Percentiles rank a stretch among this genome's conserved stretches.
Conservation (phyloP, 2,113 vertebrate species). For the Daubentonia madagascariensis region DNA sequence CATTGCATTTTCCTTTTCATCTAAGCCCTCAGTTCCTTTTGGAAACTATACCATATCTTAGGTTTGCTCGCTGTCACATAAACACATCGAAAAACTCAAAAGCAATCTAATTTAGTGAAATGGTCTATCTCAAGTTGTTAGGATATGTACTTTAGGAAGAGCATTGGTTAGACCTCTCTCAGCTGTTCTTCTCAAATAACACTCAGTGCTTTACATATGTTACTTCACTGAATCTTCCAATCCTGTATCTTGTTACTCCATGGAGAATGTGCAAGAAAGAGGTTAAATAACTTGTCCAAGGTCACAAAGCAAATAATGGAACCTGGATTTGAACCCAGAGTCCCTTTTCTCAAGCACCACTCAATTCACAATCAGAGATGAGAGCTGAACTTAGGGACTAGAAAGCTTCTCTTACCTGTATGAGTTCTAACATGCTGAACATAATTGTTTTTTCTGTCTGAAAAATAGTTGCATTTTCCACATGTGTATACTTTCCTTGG, state of each 20-base stretch:
- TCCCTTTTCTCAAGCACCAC: not conserved
- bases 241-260: not conserved
- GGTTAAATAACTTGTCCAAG: not conserved
- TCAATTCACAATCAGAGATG: not conserved
- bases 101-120: not conserved
- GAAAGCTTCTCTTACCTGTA: slow-evolving; percentile 87
- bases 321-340: not conserved
- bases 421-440: slow-evolving; percentile 98
- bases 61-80: not conserved
- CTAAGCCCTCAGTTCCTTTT: not conserved
- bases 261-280: not conserved
- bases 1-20: not conserved
- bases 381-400: not conserved
- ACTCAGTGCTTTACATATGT: not conserved
- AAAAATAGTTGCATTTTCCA: slow-evolving; percentile 96
- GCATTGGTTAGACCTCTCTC: not conserved
- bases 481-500: slow-evolving; percentile 98
- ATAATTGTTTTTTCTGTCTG: slow-evolving; percentile 98
- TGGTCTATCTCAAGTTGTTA: not conserved
- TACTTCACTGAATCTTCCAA: not conserved
- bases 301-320: not conserved
- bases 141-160: not conserved
- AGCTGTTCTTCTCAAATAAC: not conserved
- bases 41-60: not conserved
- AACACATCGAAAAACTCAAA: not conserved